These are phyloP conservation scores for Dasypolia templi DNA, from an alignment of 2,888 invertebrate genomes.

Conservation along the genomic window DNA sequence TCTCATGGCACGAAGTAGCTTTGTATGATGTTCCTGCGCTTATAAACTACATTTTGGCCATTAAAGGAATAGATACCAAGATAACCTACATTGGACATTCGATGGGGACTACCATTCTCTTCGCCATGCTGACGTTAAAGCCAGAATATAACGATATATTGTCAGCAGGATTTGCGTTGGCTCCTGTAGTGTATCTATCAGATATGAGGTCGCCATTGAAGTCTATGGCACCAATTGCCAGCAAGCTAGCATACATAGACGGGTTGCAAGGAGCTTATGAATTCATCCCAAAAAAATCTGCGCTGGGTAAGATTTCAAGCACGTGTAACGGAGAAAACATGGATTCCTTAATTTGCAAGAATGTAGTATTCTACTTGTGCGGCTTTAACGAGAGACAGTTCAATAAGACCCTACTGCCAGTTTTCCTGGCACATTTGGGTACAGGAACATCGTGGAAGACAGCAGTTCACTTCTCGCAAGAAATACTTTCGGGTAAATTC, in stretches of 20 bases:
- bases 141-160: slow-evolving; percentile 93
- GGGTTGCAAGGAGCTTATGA: slow-evolving; percentile 92
- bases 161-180: slow-evolving; percentile 92
- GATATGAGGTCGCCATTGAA: slow-evolving; percentile 92
- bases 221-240: slow-evolving; percentile 91
- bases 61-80: slow-evolving; percentile 78
- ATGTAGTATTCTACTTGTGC: slow-evolving; percentile 92
- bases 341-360: slow-evolving; percentile 92
- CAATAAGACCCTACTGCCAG: slow-evolving; percentile 92
- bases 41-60: slow-evolving; percentile 91
- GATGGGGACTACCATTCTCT: slow-evolving; percentile 96
- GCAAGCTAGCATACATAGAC: slow-evolving; percentile 90
- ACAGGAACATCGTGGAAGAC: slow-evolving; percentile 94
- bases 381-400: slow-evolving; percentile 93
- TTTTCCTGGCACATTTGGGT: slow-evolving; percentile 92
- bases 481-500: slow-evolving; percentile 90
- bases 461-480: slow-evolving; percentile 92
- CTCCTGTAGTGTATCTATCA: slow-evolving; percentile 92
- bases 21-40: slow-evolving; percentile 96
- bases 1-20: slow-evolving; percentile 97
- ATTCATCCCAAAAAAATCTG: slow-evolving; percentile 92
- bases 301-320: slow-evolving; percentile 90
- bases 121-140: slow-evolving; percentile 92
- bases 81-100: slow-evolving; percentile 96
- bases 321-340: slow-evolving; percentile 89